phyloP scores from a whole-genome alignment of 1,140 invertebrate species.

The Orius insidiosus region DNA sequence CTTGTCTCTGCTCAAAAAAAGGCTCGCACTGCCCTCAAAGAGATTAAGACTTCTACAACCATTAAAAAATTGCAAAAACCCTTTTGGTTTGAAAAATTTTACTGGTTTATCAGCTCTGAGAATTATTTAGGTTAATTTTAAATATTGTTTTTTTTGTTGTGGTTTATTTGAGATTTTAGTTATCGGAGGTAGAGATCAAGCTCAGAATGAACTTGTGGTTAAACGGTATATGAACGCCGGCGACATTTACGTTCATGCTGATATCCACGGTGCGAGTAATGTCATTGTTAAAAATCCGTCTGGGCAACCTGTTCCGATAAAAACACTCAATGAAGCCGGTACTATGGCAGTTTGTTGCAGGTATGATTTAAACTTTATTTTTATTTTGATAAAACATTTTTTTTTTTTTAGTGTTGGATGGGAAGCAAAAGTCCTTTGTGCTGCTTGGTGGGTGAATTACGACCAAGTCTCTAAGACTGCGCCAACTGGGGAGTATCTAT shows the following conservation, averaged over 20 bases:
- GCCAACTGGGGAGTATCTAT: conserved; percentile 90
- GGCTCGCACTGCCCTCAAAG: conserved; percentile 87
- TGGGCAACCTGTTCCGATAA: conserved; percentile 59
- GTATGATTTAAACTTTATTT: no score
- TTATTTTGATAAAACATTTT: no score
- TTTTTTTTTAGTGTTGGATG: conserved; percentile 61
- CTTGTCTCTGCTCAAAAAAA: conserved; percentile 92
- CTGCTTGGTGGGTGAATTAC: conserved; percentile 91
- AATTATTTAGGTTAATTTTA: no score
- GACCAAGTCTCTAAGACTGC: conserved; percentile 97
- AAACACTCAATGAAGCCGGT: conserved; percentile 91
- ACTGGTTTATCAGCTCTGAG: conserved; percentile 98
- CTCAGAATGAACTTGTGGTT: conserved; percentile 95
- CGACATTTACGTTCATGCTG: conserved; percentile 85
- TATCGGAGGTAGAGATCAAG: conserved; percentile 89
- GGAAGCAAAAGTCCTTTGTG: conserved; percentile 89
- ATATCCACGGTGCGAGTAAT: conserved; percentile 87
- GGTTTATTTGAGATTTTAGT: no score
- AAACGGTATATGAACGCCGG: conserved; percentile 76
- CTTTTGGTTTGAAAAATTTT: conserved; percentile 99
- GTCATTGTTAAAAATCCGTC: conserved; percentile 83
- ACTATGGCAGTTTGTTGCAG: conserved; percentile 93
- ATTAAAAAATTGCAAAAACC: conserved; percentile 86
- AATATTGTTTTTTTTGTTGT: no score
- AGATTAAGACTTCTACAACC: conserved; percentile 79